Evolutionary conservation across 2,113 vertebrate genomes (phyloP).

Genomic region (Rattus norvegicus): DNA sequence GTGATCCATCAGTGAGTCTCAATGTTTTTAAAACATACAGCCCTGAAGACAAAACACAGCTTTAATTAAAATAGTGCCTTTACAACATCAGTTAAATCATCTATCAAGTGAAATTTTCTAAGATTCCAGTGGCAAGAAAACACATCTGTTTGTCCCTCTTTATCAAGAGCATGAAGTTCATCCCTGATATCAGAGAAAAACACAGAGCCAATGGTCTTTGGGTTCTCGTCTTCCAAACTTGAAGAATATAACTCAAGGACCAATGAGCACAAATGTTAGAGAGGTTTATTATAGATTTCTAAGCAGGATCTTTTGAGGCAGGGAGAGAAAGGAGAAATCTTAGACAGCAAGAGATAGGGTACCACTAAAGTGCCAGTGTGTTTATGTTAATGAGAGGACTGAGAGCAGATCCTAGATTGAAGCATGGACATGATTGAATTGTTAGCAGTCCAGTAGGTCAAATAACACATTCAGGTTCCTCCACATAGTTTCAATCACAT

Average conservation of each 20-base stretch:
- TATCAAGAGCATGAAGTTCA: neutral
- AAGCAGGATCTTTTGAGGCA: neutral
- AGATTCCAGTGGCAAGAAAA: neutral
- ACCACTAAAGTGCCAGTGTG: no score
- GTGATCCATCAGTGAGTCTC: constrained; percentile 9
- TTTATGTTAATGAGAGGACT: neutral
- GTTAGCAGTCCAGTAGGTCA: neutral
- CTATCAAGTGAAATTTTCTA: constrained; percentile 18
- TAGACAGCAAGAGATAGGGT: no score
- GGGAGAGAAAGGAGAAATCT: neutral
- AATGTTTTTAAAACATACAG: constrained; percentile 29
- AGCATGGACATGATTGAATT: neutral
- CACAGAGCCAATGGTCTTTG: neutral
- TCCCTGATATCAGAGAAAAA: neutral
- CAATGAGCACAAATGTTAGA: no score
- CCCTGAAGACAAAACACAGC: constrained; percentile 15
- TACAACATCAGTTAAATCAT: neutral
- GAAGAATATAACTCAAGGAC: neutral
- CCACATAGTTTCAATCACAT: neutral
- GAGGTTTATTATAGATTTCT: neutral
- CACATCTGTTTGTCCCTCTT: neutral
- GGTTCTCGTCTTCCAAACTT: neutral
- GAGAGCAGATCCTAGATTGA: neutral
- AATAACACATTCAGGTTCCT: no score
- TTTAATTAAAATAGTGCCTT: constrained; percentile 32